Evolutionary conservation across 2,888 invertebrate species (phyloP).

Genomic region (Caenorhabditis sp.): DNA sequence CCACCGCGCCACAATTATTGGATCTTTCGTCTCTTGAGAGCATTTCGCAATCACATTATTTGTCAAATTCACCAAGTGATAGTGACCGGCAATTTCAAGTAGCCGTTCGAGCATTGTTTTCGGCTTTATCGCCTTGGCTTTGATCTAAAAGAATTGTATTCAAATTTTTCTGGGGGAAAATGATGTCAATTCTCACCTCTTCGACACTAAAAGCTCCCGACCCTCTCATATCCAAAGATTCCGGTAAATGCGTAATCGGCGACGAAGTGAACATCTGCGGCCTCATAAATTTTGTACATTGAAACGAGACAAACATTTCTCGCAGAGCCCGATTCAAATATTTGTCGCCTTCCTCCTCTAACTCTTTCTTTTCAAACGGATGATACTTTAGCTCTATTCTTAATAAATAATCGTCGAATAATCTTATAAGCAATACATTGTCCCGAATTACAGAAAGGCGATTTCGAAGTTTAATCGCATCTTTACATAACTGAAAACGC

Average conservation of each 20-base stretch:
- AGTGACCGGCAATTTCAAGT: slow-evolving; percentile 56
- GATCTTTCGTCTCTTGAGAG: slow-evolving; percentile 35
- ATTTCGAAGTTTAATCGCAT: slow-evolving; percentile 48
- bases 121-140: slow-evolving; percentile 34
- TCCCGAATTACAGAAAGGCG: slow-evolving; percentile 56
- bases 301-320: slow-evolving; percentile 54
- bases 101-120: slow-evolving; percentile 47
- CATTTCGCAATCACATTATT: slow-evolving; percentile 44
- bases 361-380: slow-evolving; percentile 55
- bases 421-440: slow-evolving; percentile 57
- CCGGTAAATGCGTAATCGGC: slow-evolving; percentile 55
- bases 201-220: slow-evolving; percentile 48
- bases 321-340: slow-evolving; percentile 54
- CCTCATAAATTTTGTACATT: slow-evolving; percentile 45
- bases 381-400: slow-evolving; percentile 58
- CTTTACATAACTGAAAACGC: slow-evolving; percentile 56
- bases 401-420: slow-evolving; percentile 61
- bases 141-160: slow-evolving; percentile 44
- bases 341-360: slow-evolving; percentile 46
- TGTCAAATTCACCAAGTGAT: slow-evolving; percentile 51
- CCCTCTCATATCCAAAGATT: slow-evolving; percentile 59
- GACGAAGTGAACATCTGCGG: slow-evolving; percentile 56
- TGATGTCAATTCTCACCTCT: slow-evolving; percentile 50
- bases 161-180: background rate
- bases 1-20: slow-evolving; percentile 32